Percentiles rank a stretch among this genome's conserved stretches.
Conservation (phyloP, 1,140 invertebrate species). For the Orchesella cincta region DNA sequence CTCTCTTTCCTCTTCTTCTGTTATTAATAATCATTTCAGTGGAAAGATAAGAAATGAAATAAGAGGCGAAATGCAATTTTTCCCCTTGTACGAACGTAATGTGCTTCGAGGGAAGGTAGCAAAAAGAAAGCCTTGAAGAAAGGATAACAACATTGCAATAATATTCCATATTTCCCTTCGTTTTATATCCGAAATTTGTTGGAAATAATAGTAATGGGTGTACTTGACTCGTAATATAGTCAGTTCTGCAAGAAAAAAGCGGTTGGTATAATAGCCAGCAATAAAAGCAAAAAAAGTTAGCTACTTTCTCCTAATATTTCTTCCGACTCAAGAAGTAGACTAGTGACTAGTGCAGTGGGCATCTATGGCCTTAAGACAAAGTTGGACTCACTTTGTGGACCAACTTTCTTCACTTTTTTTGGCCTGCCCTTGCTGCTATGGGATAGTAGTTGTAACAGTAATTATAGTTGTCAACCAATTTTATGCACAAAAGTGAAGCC, state of each 20-base stretch:
- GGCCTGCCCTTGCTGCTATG: not conserved
- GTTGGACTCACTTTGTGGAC: not conserved
- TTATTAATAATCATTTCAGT: constrained; percentile 40
- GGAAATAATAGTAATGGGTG: not conserved
- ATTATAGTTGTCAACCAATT: not conserved
- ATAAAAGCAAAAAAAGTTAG: not conserved
- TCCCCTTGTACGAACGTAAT: not conserved
- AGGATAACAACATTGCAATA: not conserved
- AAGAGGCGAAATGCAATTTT: constrained; percentile 18
- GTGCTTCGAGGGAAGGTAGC: no score
- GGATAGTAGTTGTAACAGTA: not conserved
- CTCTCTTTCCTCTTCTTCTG: not conserved
- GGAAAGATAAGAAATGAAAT: constrained; percentile 29
- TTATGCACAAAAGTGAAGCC: no score
- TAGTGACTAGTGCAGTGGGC: not conserved
- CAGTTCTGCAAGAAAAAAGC: not conserved
- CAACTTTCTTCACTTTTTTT: not conserved
- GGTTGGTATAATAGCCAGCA: not conserved
- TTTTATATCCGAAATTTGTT: not conserved
- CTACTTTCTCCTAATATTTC: not conserved
- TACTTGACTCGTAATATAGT: not conserved
- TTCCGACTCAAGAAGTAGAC: not conserved
- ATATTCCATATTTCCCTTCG: not conserved
- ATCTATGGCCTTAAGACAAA: no score
- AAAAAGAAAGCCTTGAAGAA: not conserved